phyloP scores from a whole-genome alignment of 2,113 vertebrate genomes.

The Lasiurus borealis region DNA sequence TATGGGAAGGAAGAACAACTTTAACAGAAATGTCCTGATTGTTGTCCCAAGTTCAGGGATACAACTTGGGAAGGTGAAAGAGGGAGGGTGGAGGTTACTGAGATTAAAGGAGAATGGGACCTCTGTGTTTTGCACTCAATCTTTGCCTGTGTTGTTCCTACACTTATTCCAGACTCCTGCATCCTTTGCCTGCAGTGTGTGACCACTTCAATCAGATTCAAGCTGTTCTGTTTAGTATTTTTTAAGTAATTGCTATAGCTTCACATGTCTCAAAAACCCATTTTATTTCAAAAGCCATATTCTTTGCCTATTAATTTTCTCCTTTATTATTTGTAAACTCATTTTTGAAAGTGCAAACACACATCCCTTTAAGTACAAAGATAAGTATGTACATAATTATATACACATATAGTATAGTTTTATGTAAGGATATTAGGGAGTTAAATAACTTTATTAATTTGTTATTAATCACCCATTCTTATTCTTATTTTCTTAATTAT shows the following conservation, averaged over 20 bases:
- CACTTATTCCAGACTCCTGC: neutral
- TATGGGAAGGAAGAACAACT: constrained; percentile 46
- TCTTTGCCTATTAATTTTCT: constrained; percentile 41
- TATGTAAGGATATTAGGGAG: neutral
- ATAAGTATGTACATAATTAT: neutral
- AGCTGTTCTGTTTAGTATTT: constrained; percentile 71
- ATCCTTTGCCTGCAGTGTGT: constrained; percentile 20
- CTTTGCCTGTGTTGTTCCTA: neutral
- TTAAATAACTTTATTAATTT: neutral
- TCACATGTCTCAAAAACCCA: constrained; percentile 53
- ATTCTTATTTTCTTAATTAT: constrained; percentile 70
- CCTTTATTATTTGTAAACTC: constrained; percentile 28
- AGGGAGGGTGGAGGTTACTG: constrained; percentile 23
- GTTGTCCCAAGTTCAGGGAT: constrained; percentile 63
- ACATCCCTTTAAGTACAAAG: neutral
- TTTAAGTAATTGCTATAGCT: constrained; percentile 67
- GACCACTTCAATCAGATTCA: constrained; percentile 73
- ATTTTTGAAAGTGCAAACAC: constrained; percentile 22
- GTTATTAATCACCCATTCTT: constrained; percentile 48
- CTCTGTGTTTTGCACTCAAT: neutral
- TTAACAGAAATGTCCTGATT: constrained; percentile 44
- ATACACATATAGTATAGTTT: neutral
- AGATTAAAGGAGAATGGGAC: neutral
- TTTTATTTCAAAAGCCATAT: constrained; percentile 69
- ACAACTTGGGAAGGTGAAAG: constrained; percentile 63